Evolutionary conservation across 2,113 vertebrate species (phyloP).

Genomic region (Dicerorhinus sumatrensis): DNA sequence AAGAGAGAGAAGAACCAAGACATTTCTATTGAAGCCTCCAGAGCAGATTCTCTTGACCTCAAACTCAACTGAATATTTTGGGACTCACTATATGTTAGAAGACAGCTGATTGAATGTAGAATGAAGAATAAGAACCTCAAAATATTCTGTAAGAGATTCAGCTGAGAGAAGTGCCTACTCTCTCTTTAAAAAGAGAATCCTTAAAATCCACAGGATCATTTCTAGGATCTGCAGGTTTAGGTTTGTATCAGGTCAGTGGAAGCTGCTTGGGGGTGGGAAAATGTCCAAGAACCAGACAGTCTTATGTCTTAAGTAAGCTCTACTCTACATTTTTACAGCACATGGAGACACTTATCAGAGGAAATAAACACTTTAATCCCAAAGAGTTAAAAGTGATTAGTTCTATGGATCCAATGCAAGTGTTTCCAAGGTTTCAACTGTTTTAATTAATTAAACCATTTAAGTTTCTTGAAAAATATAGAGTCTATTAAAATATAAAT

Average conservation of each 20-base stretch:
- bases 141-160: background rate
- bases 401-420: background rate
- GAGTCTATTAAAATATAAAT: background rate
- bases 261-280: background rate
- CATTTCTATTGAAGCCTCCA: background rate
- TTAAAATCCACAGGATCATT: background rate
- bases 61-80: background rate
- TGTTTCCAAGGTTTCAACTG: background rate
- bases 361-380: background rate
- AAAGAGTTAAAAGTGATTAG: background rate
- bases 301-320: background rate
- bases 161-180: background rate
- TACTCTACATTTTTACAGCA: background rate
- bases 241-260: background rate
- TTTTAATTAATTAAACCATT: background rate
- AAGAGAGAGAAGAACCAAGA: background rate
- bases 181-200: background rate
- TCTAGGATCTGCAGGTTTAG: background rate
- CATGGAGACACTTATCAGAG: background rate
- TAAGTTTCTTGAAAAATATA: background rate
- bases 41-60: background rate
- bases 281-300: background rate
- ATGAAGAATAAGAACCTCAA: background rate
- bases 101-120: background rate
- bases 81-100: background rate